Evolutionary conservation across 2,113 vertebrate genomes (phyloP), one percentile per base, ranked within the genome.

Genomic region (Alectura lathami): DNA sequence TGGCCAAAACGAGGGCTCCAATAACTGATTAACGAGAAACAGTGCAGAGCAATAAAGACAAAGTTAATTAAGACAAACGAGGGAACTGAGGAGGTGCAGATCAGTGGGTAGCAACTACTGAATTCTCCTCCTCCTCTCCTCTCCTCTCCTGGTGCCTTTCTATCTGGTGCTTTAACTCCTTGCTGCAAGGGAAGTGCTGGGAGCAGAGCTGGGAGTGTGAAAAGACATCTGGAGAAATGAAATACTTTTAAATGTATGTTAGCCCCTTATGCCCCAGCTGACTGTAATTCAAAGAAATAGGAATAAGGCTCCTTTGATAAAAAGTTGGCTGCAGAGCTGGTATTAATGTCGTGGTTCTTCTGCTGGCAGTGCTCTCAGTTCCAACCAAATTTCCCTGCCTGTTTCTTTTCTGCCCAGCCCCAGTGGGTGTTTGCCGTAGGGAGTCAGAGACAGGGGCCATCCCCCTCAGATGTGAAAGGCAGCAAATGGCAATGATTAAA

Each of bases 1-100:
- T 40, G 57, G 34, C 54, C 70, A 78, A 78, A 81, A n/a, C 24
- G 17, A 74, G 64, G 54, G 43, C 54, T 86, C 45, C 74, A 45
- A 22, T 67, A 92, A 17, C 36, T 83, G 82, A 89, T 86, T 86
- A 80, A 74, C 36, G 70, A 88, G 70, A 45, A 88, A 59, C 15
- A 63, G 42, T 10, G 54, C 76, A 54, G 67, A 87, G 50, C 57
- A 85, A 53, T 79, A 66, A 90, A 53, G 24, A 27, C 30, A 15
- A 26, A 51, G 27, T 40, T 96, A 93, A 94, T 94, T 78, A 86
- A 69, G 42, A 79, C 59, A 78, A 91, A 53, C 0, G 9, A 67
- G 50, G 57, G 42, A 81, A 23, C 18, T 30, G 68, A 92, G 26
- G 66, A 79, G 60, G 57, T 82, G 51, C 24, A 62, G 26, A 80